Conservation (phyloP, 1,140 invertebrate genomes). For the Aphaenogaster ashmeadi region DNA sequence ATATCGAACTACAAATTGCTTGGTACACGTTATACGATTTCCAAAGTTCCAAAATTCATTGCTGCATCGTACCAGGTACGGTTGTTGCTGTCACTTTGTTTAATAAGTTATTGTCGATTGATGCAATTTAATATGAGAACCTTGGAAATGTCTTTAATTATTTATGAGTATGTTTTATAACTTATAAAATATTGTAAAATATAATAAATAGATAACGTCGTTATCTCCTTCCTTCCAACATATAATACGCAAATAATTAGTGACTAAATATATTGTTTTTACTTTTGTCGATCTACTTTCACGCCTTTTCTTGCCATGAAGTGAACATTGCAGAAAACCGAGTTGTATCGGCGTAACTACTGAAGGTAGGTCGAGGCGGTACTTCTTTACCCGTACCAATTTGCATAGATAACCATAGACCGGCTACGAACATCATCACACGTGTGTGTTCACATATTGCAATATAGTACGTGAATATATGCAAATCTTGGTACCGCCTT, state of each 20-base stretch:
- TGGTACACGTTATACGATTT: constrained; percentile 29
- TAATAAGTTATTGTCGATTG: neutral
- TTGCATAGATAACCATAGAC: constrained; percentile 77
- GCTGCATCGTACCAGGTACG: constrained; percentile 44
- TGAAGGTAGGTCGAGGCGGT: constrained; percentile 12
- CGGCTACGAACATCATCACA: constrained; percentile 55
- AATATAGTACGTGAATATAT: constrained; percentile 70
- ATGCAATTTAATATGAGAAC: neutral
- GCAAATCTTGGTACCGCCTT: constrained; percentile 66
- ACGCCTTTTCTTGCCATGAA: constrained; percentile 6
- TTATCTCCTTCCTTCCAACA: neutral
- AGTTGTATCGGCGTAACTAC: constrained; percentile 20
- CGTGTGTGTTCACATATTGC: constrained; percentile 67
- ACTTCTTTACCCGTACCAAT: constrained; percentile 70
- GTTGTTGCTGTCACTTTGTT: neutral
- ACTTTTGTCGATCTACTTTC: constrained; percentile 21
- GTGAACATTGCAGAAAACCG: constrained; percentile 17
- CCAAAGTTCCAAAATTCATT: constrained; percentile 34
- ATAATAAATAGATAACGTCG: neutral
- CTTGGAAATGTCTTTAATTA: neutral
- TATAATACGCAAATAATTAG: neutral
- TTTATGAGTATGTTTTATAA: neutral
- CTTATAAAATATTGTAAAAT: neutral
- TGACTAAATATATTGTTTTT: neutral
- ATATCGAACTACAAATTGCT: constrained; percentile 58